Conservation (phyloP, 2,113 vertebrate genomes). For the Glaucidium brasilianum region DNA sequence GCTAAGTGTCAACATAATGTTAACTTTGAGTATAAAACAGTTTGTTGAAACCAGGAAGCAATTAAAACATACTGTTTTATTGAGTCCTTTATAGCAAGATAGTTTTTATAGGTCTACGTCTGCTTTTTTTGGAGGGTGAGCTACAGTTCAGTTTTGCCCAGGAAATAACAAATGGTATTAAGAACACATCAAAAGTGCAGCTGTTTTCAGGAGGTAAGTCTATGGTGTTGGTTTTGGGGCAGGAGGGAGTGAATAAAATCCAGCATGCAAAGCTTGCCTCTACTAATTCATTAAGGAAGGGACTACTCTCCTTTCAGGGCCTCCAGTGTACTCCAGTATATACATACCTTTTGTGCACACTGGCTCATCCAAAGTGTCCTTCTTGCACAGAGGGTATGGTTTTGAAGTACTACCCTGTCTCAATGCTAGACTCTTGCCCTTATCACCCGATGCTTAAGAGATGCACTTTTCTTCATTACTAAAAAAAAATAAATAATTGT, state of each 20-base stretch:
- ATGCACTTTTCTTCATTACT: neutral
- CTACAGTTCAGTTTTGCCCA: constrained; percentile 56
- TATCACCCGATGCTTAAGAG: neutral
- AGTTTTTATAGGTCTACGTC: constrained; percentile 34
- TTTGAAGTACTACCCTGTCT: neutral
- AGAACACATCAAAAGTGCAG: neutral
- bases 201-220: neutral
- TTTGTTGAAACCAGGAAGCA: constrained; percentile 62
- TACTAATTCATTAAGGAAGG: neutral
- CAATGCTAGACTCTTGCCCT: neutral
- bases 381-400: neutral
- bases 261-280: neutral
- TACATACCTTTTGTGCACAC: neutral
- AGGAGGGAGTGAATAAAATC: neutral
- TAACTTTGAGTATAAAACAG: constrained; percentile 62
- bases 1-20: constrained; percentile 49
- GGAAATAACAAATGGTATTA: constrained; percentile 59
- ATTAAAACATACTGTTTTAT: constrained; percentile 69
- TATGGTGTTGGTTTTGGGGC: neutral
- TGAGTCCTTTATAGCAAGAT: constrained; percentile 55
- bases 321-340: neutral
- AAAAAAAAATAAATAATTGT: constrained; percentile 2
- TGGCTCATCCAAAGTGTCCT: neutral
- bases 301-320: neutral
- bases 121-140: constrained; percentile 51